Percentiles rank a stretch among this genome's conserved stretches.
Evolutionary conservation across 2,888 invertebrate genomes (phyloP).

Genomic region (Sphaerophoria rueppellii): DNA sequence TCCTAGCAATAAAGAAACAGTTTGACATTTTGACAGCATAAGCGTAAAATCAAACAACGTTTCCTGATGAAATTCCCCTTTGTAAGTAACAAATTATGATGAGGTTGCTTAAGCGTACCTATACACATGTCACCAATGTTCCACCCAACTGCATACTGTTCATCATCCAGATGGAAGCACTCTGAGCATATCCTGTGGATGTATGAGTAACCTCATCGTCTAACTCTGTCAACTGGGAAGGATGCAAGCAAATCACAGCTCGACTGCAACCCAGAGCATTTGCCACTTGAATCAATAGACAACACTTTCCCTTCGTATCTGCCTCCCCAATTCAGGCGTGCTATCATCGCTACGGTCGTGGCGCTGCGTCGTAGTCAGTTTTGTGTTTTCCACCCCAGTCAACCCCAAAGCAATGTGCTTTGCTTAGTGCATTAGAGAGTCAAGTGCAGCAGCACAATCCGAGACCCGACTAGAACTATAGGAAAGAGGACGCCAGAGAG

Average conservation of each 20-base stretch:
- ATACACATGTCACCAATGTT: slow-evolving; percentile 60
- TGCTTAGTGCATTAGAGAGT: slow-evolving; percentile 73
- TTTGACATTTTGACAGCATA: too few species aligned
- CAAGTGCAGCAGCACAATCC: slow-evolving; percentile 60
- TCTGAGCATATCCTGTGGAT: slow-evolving; percentile 58
- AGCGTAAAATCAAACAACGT: not conserved
- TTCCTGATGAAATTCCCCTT: slow-evolving; percentile 9
- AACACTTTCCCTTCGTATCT: slow-evolving; percentile 69
- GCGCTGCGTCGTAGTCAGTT: too few species aligned
- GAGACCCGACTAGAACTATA: slow-evolving; percentile 1
- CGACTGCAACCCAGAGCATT: slow-evolving; percentile 21
- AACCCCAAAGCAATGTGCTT: slow-evolving; percentile 22
- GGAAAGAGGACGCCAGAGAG: not conserved
- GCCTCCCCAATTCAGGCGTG: slow-evolving; percentile 40
- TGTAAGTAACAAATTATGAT: slow-evolving; percentile 50
- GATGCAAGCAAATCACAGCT: slow-evolving; percentile 35
- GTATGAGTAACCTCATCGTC: slow-evolving; percentile 34
- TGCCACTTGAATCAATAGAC: slow-evolving; percentile 70
- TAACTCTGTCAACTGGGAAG: slow-evolving; percentile 52
- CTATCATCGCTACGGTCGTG: not conserved
- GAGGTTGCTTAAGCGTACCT: slow-evolving; percentile 53
- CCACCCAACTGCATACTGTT: slow-evolving; percentile 65
- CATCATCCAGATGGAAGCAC: slow-evolving; percentile 68
- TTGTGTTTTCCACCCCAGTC: not conserved
- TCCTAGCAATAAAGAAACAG: too few species aligned